phyloP scores from a whole-genome alignment of 2,113 vertebrate species.

The Melanerpes formicivorus region DNA sequence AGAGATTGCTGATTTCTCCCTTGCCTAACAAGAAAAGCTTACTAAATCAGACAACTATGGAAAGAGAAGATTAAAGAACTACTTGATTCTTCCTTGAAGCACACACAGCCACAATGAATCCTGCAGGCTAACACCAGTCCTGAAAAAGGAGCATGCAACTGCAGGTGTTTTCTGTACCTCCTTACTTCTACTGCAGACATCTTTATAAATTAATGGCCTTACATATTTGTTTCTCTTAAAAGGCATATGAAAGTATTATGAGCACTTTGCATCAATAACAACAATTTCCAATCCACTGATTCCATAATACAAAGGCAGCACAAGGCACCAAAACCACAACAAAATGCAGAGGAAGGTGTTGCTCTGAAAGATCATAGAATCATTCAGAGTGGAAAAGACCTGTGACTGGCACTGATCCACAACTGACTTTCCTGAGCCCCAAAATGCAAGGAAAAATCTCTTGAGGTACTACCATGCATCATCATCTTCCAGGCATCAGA shows the following conservation, averaged over 20 bases:
- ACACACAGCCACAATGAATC: not conserved
- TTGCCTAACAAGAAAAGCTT: not conserved
- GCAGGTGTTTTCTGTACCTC: not conserved
- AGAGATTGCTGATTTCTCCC: not conserved
- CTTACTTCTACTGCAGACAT: not conserved
- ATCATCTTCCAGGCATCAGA: not conserved
- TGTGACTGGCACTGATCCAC: not conserved
- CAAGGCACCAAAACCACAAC: not conserved
- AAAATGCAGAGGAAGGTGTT: not conserved
- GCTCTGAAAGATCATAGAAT: too few relatives aligned
- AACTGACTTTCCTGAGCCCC: not conserved
- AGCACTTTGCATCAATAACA: not conserved
- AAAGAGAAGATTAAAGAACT: not conserved
- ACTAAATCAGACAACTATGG: not conserved
- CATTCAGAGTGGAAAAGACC: too few relatives aligned
- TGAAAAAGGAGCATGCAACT: not conserved
- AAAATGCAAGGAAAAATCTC: not conserved
- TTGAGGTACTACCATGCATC: accelerated
- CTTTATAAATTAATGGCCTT: accelerated
- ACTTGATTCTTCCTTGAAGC: not conserved
- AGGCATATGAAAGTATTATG: not conserved
- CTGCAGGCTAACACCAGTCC: not conserved
- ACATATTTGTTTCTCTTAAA: not conserved
- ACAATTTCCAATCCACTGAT: not conserved
- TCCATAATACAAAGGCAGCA: not conserved